phyloP scores from a whole-genome alignment of 2,113 vertebrate genomes.

The Crypturellus undulatus region DNA sequence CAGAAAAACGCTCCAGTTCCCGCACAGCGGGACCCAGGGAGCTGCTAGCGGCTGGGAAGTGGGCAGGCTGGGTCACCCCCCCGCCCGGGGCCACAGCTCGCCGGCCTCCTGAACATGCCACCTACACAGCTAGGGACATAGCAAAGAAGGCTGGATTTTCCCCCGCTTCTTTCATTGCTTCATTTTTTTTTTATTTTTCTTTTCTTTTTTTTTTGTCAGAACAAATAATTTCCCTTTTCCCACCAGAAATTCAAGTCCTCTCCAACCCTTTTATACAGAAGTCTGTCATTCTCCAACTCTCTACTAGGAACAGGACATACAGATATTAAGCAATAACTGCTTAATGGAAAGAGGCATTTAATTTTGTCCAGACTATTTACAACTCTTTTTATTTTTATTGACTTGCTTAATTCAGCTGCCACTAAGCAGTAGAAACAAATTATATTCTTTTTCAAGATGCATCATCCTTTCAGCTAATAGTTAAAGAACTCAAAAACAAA shows the following conservation, averaged over 20 bases:
- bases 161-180: background rate
- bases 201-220: background rate
- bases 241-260: background rate
- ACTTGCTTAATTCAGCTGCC: background rate
- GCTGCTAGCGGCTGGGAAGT: background rate
- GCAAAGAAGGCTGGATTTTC: background rate
- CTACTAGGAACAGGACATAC: background rate
- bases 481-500: background rate
- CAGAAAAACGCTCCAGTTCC: accelerated
- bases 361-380: slow-evolving; percentile 20
- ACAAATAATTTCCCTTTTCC: background rate
- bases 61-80: too few relatives aligned
- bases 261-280: background rate
- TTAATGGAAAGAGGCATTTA: background rate
- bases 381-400: background rate
- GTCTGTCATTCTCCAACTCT: background rate
- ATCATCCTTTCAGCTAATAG: background rate
- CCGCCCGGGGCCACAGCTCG: background rate
- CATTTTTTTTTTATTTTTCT: background rate
- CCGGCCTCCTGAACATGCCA: background rate
- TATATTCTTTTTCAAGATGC: background rate
- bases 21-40: accelerated
- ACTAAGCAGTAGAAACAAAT: background rate
- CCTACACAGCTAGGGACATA: accelerated
- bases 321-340: background rate